Evolutionary conservation across 1,140 invertebrate genomes (phyloP).

Genomic region (Platyura marginata): DNA sequence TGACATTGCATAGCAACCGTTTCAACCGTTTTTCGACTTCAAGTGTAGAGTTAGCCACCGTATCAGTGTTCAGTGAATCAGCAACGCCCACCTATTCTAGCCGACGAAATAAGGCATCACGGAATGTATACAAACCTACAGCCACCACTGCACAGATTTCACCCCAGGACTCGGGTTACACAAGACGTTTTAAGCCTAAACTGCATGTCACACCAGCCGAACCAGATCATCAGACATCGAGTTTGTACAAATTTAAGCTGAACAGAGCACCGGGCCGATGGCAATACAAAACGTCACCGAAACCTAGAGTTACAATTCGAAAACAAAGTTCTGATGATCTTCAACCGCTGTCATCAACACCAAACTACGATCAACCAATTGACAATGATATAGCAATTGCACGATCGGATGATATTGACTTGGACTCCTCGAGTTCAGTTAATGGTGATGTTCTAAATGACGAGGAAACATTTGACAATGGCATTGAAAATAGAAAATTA

Average conservation of each 20-base stretch:
- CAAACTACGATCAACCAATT: conserved; percentile 12
- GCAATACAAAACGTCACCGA: conserved; percentile 75
- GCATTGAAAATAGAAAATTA: conserved; percentile 34
- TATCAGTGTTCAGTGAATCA: conserved; percentile 42
- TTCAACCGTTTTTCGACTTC: conserved; percentile 26
- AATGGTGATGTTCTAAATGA: conserved; percentile 37
- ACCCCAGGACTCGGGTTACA: conserved; percentile 3
- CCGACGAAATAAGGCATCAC: conserved; percentile 24
- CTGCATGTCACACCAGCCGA: conserved; percentile 34
- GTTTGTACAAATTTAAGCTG: conserved; percentile 53
- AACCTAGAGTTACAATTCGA: conserved; percentile 63
- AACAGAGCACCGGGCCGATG: conserved; percentile 60
- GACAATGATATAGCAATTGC: conserved; percentile 8
- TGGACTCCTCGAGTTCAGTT: conserved; percentile 46
- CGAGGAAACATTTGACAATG: conserved; percentile 28
- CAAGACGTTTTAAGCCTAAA: conserved; percentile 31
- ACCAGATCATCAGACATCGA: conserved; percentile 28
- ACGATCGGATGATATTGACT: conserved; percentile 32
- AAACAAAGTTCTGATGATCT: conserved; percentile 43
- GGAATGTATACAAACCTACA: conserved; percentile 6
- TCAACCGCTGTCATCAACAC: conserved; percentile 11
- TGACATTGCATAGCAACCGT: conserved; percentile 21
- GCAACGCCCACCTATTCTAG: conserved; percentile 25
- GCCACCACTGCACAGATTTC: conserved; percentile 2
- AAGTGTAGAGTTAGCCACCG: conserved; percentile 33